phyloP scores from a whole-genome alignment of 2,113 vertebrate species.

The Otus sunia region DNA sequence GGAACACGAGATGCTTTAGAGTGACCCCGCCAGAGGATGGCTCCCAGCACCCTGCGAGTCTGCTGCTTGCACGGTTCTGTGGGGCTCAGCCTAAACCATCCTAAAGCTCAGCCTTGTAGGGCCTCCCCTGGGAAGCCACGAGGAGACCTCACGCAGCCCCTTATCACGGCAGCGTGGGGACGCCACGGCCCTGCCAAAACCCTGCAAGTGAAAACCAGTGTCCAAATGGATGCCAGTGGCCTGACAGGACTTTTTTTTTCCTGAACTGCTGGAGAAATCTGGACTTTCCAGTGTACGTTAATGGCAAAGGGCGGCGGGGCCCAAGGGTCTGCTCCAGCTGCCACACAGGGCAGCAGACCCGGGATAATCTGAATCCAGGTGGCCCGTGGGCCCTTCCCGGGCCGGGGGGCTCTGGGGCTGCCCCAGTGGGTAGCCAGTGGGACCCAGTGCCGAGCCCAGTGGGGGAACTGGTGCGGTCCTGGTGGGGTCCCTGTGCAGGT shows the following conservation, averaged over 20 bases:
- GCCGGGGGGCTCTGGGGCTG: too few relatives aligned
- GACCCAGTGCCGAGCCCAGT: too few relatives aligned
- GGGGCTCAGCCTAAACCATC: background rate
- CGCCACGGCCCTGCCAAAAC: rapidly evolving
- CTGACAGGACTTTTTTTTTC: background rate
- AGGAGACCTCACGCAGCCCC: background rate
- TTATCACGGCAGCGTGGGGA: background rate
- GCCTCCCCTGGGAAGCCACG: background rate
- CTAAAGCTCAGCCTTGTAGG: background rate
- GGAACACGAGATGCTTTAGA: background rate
- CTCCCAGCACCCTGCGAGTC: background rate
- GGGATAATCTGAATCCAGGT: background rate
- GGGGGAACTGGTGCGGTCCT: too few relatives aligned
- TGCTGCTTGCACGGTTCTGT: background rate
- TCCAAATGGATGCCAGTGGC: background rate
- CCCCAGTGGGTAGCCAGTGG: too few relatives aligned
- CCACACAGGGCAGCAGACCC: background rate
- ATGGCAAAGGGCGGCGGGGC: rapidly evolving
- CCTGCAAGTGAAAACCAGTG: background rate
- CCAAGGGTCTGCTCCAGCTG: background rate
- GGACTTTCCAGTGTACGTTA: rapidly evolving
- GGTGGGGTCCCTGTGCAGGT: too few relatives aligned
- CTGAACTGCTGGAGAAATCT: rapidly evolving
- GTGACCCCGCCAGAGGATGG: rapidly evolving
- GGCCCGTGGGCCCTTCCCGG: too few relatives aligned